Conservation (phyloP, 2,797 vertebrate species). For the Sciaenops ocellatus region DNA sequence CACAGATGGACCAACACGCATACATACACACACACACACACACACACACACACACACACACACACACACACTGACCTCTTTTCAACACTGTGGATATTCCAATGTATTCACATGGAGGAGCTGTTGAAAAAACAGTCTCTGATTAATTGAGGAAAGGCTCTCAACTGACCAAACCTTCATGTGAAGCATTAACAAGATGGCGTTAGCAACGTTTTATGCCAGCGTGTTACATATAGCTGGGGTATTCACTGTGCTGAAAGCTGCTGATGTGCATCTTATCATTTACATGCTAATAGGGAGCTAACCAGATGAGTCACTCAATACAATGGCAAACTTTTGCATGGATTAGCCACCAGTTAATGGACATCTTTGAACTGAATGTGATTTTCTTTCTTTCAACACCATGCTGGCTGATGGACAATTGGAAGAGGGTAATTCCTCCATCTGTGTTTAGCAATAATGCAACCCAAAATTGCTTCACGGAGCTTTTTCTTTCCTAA, state of each 20-base stretch:
- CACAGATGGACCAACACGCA: constrained; percentile 34
- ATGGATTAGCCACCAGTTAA: constrained; percentile 57
- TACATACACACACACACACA: constrained; percentile 23
- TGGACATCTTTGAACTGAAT: constrained; percentile 51
- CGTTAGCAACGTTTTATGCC: background rate
- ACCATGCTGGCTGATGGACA: constrained; percentile 38
- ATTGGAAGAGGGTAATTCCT: constrained; percentile 44
- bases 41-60: constrained; percentile 26
- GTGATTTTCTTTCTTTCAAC: constrained; percentile 52
- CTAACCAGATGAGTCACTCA: constrained; percentile 50
- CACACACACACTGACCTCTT: constrained; percentile 31
- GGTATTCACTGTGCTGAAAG: constrained; percentile 36
- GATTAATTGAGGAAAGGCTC: constrained; percentile 1
- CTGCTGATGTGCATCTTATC: constrained; percentile 57
- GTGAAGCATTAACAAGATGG: constrained; percentile 18
- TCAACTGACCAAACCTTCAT: constrained; percentile 17
- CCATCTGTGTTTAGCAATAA: constrained; percentile 36
- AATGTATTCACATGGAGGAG: background rate
- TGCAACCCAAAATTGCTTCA: constrained; percentile 40
- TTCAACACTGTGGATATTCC: constrained; percentile 11
- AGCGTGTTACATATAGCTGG: constrained; percentile 24
- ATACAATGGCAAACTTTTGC: constrained; percentile 51
- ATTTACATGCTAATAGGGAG: constrained; percentile 38
- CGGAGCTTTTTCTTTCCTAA: constrained; percentile 31
- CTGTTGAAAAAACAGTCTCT: background rate